phyloP scores from a whole-genome alignment of 2,113 vertebrate species.

The Pteruthius melanotis region DNA sequence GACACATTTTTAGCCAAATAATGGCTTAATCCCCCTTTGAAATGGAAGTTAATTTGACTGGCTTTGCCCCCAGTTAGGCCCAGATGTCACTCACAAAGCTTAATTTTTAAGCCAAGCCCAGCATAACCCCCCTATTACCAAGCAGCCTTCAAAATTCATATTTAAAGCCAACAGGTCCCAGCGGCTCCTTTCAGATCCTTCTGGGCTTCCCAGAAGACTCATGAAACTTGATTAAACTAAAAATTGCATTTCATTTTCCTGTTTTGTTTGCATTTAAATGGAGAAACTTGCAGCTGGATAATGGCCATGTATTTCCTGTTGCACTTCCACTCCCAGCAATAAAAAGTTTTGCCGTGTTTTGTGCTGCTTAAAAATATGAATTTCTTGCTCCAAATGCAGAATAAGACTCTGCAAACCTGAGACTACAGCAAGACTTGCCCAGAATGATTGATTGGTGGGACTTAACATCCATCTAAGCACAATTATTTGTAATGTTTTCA shows the following conservation, averaged over 20 bases:
- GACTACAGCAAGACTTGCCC: not conserved
- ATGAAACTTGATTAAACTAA: constrained; percentile 66
- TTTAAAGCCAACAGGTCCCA: constrained; percentile 50
- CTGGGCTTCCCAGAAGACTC: constrained; percentile 39
- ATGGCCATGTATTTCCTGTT: not conserved
- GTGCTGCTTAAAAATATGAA: not conserved
- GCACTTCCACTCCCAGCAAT: not conserved
- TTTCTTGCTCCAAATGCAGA: not conserved
- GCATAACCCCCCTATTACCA: not conserved
- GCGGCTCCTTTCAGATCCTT: constrained; percentile 31
- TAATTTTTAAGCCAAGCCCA: not conserved
- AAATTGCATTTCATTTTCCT: constrained; percentile 58
- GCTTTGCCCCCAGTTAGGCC: not conserved
- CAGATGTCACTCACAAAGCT: not conserved
- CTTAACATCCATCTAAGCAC: not conserved
- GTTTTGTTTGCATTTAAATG: constrained; percentile 63
- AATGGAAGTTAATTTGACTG: not conserved
- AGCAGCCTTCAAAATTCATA: constrained; percentile 49
- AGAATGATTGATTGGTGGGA: not conserved
- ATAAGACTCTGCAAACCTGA: not conserved
- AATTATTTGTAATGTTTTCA: not conserved
- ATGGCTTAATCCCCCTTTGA: not conserved
- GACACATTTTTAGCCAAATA: not conserved
- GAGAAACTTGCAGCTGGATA: constrained; percentile 43
- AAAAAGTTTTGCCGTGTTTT: not conserved